Evolutionary conservation across 1,140 invertebrate genomes (phyloP).

Genomic region (Zeugodacus cucurbitae): DNA sequence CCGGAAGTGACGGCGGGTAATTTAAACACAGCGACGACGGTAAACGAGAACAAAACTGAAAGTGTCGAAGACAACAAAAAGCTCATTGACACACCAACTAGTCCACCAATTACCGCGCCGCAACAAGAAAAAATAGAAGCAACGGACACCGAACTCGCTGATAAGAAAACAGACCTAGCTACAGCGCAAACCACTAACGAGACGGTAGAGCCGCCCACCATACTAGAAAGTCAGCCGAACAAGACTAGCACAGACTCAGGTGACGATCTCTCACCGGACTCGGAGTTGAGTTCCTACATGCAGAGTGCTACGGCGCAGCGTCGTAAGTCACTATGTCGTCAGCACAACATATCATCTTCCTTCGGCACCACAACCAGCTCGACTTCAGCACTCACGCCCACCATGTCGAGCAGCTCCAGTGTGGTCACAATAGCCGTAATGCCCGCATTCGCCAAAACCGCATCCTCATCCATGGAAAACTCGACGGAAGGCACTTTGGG

Average conservation of each 20-base stretch:
- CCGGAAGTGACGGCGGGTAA: background rate
- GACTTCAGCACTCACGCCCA: constrained; percentile 57
- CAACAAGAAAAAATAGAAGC: background rate
- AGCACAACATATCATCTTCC: constrained; percentile 63
- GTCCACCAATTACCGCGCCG: background rate
- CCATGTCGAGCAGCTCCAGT: constrained; percentile 61
- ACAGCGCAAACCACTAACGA: background rate
- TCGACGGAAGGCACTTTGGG: constrained; percentile 47
- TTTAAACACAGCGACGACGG: background rate
- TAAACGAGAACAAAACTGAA: background rate
- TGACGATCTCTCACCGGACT: constrained; percentile 56
- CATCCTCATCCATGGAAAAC: constrained; percentile 43
- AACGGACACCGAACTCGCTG: background rate
- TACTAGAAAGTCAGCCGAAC: background rate
- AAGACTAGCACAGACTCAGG: constrained; percentile 40
- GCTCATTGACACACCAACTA: background rate
- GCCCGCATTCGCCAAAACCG: constrained; percentile 50
- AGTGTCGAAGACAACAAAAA: background rate
- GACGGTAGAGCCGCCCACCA: background rate
- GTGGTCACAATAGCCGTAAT: constrained; percentile 59
- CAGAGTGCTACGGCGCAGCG: constrained; percentile 61
- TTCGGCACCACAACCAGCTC: constrained; percentile 59
- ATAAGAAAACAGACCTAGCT: background rate
- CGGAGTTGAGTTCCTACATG: constrained; percentile 64
- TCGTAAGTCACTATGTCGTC: constrained; percentile 61